Evolutionary conservation across 2,888 invertebrate species (phyloP).

Genomic region (Acleris holmiana): DNA sequence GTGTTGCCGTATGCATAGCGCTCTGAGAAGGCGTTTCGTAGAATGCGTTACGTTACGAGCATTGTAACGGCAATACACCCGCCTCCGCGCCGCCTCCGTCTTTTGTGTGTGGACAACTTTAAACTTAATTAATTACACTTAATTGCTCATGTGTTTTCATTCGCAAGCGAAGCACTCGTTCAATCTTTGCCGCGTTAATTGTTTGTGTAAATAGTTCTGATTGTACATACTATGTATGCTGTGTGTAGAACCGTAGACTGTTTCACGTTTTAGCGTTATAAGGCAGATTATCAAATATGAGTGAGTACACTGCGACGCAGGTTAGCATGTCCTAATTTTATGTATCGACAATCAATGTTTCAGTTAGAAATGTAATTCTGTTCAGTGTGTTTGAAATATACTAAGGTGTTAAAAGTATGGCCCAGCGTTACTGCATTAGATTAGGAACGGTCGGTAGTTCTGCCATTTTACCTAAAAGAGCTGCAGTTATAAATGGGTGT

Average conservation of each 20-base stretch:
- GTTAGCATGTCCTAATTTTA: constrained; percentile 9
- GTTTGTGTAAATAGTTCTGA: constrained; percentile 75
- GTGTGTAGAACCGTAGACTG: constrained; percentile 77
- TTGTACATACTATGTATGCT: constrained; percentile 82
- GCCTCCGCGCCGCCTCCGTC: no score
- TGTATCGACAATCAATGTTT: constrained; percentile 1
- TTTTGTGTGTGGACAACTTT: no score
- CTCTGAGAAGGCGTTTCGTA: no score
- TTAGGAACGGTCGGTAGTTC: no score
- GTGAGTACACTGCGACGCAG: constrained; percentile 50
- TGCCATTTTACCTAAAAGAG: no score
- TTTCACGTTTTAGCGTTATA: constrained; percentile 71
- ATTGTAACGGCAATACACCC: no score
- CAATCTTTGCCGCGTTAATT: constrained; percentile 63
- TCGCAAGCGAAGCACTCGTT: constrained; percentile 53
- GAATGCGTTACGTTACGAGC: no score
- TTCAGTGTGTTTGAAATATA: constrained; percentile 26
- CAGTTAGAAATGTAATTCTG: constrained; percentile 20
- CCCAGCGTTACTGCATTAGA: no score
- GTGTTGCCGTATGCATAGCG: no score
- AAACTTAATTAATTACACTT: no score
- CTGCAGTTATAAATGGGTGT: no score
- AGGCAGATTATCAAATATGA: constrained; percentile 63
- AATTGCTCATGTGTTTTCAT: constrained; percentile 41
- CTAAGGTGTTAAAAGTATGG: constrained; percentile 11